A percentile compares a stretch with the other conserved stretches of the same genome.
Conservation (phyloP, 2,113 vertebrate genomes). For the Anas platyrhynchos region DNA sequence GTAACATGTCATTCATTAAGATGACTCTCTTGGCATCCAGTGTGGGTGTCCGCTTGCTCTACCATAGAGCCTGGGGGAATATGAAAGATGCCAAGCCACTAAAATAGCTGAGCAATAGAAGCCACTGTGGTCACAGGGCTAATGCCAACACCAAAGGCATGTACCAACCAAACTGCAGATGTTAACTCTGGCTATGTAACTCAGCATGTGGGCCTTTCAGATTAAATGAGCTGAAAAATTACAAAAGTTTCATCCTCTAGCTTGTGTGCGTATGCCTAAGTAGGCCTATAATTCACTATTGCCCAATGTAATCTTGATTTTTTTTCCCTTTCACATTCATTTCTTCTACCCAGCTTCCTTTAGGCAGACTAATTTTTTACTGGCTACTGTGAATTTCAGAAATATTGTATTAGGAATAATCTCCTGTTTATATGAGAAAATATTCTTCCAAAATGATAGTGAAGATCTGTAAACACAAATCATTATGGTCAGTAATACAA, state of each 20-base stretch:
- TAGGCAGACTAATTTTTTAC: background rate
- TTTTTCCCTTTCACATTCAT: background rate
- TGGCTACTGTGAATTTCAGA: background rate
- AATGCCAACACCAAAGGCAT: constrained; percentile 73
- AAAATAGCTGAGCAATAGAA: constrained; percentile 71
- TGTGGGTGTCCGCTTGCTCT: constrained; percentile 68
- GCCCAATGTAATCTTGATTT: background rate
- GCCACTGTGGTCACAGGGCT: constrained; percentile 73
- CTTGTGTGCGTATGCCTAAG: background rate
- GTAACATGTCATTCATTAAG: constrained; percentile 75
- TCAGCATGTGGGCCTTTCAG: constrained; percentile 64
- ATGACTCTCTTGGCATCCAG: constrained; percentile 56
- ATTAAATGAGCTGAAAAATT: constrained; percentile 72
- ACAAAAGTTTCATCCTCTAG: constrained; percentile 61
- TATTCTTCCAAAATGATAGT: background rate
- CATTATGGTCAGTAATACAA: background rate
- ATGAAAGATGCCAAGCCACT: constrained; percentile 75
- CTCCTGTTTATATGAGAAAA: background rate
- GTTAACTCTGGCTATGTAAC: constrained; percentile 66
- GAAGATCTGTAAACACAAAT: background rate
- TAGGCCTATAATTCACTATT: constrained; percentile 36
- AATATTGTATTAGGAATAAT: background rate
- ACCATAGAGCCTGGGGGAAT: constrained; percentile 68
- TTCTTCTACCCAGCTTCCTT: background rate
- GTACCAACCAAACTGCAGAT: constrained; percentile 74